Base-by-base conservation (phyloP, 1,140 invertebrate species). In the Drosophila lacertosa region DNA sequence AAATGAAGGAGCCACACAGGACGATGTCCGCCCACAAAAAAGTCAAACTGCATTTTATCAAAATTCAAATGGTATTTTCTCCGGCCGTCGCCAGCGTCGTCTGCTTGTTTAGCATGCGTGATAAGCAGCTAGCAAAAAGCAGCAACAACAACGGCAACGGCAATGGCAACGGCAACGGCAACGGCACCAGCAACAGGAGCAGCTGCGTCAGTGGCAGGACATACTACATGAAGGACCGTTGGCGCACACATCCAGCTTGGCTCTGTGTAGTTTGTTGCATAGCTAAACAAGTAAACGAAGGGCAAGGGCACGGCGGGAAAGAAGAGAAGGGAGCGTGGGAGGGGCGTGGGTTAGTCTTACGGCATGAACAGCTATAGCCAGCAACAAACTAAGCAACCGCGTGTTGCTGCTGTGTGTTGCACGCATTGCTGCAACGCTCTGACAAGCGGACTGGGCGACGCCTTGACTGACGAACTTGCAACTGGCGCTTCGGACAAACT, bases 41-140 rank as follows among this genome's bases (percentile, higher is more conserved):
- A 78, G 69, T 84, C 70, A 75, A 63, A 77, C 82, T 86, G 74
- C 77, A 88, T 82, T 86, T 78, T 82, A 88, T 88, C 82, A 88
- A 88, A 88, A 88, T 89, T 88, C 77, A 88, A 88, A 88, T 88
- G 65, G 66, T 78, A 89, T 89, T 78, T 77, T 82, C 66, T 51
- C 74, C 64, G 54, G 64, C 47, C 59, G 73, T 69, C 60, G 44
- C 33, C 45, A 29, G 15, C 48, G 65, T 22, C 42, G 69, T 66
- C 67, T 80, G 76, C 76, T 77, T 88, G 82, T 68, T 86, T 88
- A 77, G 82, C 82, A 86, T 86, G 82, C 82, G 68, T 86, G 81
- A 86, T 86, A 77, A 86, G 76, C 76, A 80, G 72, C 71, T 59
- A 75, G 64, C 80, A 75, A 75, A 67, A 79, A 79, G 80, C 63